phyloP scores from a whole-genome alignment of 2,113 vertebrate genomes.

The Salvator merianae region DNA sequence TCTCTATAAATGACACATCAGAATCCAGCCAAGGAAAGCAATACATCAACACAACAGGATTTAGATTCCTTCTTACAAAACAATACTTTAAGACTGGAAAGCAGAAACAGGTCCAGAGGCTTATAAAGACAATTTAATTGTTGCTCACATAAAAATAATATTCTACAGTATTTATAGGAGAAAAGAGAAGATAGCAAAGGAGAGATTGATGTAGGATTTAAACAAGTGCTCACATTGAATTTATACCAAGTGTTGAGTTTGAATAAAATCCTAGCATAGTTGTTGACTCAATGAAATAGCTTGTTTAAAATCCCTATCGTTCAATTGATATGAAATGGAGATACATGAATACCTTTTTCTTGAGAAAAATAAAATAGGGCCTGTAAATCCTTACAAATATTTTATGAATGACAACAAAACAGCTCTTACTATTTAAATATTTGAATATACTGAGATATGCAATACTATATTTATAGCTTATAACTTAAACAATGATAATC shows the following conservation, averaged over 20 bases:
- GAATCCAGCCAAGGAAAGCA: slow-evolving; percentile 1
- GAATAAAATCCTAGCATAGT: neutral
- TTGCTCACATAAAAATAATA: neutral
- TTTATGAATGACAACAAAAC: neutral
- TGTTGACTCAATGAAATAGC: neutral
- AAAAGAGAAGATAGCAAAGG: neutral
- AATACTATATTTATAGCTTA: neutral
- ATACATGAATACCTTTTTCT: neutral
- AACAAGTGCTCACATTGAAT: neutral
- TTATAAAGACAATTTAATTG: neutral
- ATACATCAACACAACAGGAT: neutral
- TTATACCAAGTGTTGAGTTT: neutral
- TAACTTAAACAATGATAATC: neutral
- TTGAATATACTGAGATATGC: neutral
- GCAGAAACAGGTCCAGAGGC: neutral
- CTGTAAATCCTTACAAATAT: neutral
- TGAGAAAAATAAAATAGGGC: neutral
- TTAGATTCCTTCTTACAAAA: neutral
- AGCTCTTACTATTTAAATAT: neutral
- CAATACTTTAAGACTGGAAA: neutral
- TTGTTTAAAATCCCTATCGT: neutral
- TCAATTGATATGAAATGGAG: neutral
- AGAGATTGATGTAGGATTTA: neutral
- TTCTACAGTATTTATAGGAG: neutral
- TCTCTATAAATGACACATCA: slow-evolving; percentile 5